Evolutionary conservation across 2,888 invertebrate species (phyloP).

Genomic region (Phytoseiulus persimilis): DNA sequence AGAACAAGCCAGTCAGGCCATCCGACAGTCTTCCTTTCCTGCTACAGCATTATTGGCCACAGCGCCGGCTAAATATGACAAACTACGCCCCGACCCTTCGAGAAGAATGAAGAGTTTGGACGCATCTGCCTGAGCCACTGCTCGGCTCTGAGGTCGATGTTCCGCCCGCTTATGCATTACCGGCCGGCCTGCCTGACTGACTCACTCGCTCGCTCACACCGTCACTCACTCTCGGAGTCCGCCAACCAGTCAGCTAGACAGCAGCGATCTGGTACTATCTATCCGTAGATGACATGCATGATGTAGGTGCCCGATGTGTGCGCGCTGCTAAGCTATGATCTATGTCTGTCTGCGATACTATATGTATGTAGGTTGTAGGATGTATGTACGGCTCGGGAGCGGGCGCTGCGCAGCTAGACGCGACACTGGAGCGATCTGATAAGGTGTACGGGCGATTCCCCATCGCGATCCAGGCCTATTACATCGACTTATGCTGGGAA

Average conservation of each 20-base stretch:
- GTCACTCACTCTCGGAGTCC: not conserved
- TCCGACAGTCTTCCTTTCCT: conserved; percentile 25
- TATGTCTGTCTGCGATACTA: conserved; percentile 5
- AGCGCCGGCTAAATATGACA: conserved; percentile 34
- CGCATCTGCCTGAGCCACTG: not conserved
- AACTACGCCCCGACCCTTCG: conserved; percentile 16
- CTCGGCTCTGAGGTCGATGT: not conserved
- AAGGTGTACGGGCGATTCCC: not conserved
- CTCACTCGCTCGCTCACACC: not conserved
- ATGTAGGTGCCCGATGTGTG: not conserved
- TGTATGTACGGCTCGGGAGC: not conserved
- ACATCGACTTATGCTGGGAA: conserved; percentile 5
- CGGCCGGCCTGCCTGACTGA: not conserved
- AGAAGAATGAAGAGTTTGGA: not conserved
- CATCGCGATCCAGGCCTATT: not conserved
- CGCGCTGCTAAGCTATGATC: not conserved
- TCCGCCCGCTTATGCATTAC: conserved; percentile 5
- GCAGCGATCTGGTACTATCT: not conserved
- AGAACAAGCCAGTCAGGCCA: not conserved
- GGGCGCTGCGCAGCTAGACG: not conserved
- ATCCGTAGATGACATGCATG: conserved; percentile 5
- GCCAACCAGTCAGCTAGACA: not conserved
- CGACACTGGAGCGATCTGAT: not conserved
- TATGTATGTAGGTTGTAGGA: not conserved
- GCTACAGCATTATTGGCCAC: conserved; percentile 26